Percentiles rank a stretch among this genome's conserved stretches.
Evolutionary conservation across 2,113 vertebrate genomes (phyloP).

Genomic region (Vimba vimba): DNA sequence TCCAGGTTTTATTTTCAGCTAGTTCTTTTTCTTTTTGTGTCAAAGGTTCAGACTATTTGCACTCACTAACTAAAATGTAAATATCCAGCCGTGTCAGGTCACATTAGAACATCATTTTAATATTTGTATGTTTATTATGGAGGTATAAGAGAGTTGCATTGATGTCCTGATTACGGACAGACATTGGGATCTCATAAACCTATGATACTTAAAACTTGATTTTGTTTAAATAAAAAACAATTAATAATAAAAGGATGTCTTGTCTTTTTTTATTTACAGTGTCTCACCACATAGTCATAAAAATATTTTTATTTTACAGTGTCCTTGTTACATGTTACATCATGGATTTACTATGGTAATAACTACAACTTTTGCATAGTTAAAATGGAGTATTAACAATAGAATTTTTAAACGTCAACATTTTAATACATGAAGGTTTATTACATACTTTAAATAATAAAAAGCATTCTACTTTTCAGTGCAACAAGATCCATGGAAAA

Average conservation of each 20-base stretch:
- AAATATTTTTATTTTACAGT: no score
- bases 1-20: conserved; percentile 16
- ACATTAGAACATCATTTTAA: neutral
- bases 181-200: neutral
- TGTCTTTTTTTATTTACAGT: neutral
- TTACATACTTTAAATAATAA: no score
- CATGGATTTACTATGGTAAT: no score
- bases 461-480: neutral
- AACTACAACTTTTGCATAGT: no score
- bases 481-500: neutral
- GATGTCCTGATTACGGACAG: neutral
- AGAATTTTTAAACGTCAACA: no score
- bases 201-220: conserved; percentile 16
- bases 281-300: neutral
- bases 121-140: neutral
- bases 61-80: neutral
- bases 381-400: no score
- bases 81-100: neutral
- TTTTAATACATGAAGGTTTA: no score
- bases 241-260: neutral
- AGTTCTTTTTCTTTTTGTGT: neutral
- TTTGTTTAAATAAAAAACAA: neutral
- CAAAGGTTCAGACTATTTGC: neutral
- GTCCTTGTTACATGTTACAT: no score
- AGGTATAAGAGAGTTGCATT: neutral